Conservation (phyloP, 2,888 invertebrate genomes). For the Zhengitettix transpicula region DNA sequence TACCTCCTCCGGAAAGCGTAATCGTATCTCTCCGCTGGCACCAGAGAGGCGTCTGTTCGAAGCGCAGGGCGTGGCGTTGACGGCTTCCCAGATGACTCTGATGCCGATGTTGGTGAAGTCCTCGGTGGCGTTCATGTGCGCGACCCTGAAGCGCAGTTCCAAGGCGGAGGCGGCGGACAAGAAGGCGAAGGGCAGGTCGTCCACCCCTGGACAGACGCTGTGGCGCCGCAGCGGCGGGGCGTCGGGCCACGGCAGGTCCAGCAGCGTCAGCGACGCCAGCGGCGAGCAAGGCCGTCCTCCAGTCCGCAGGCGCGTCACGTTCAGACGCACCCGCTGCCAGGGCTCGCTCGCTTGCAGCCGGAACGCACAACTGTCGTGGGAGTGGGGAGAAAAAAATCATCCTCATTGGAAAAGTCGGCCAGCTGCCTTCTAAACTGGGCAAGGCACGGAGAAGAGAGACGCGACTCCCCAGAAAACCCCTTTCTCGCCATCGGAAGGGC, state of each 20-base stretch:
- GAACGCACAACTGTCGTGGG: constrained; percentile 52
- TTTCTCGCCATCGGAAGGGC: too few species aligned
- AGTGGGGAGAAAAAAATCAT: too few species aligned
- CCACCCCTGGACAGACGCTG: constrained; percentile 53
- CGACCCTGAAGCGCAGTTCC: constrained; percentile 65
- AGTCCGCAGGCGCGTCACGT: constrained; percentile 54
- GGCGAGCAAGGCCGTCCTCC: constrained; percentile 27
- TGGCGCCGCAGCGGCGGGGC: constrained; percentile 37
- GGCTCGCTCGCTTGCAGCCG: constrained; percentile 65
- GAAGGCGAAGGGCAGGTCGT: constrained; percentile 48
- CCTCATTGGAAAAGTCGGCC: too few species aligned
- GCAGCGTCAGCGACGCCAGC: constrained; percentile 50
- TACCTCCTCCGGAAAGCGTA: constrained; percentile 39
- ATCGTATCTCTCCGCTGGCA: constrained; percentile 57
- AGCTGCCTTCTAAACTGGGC: too few species aligned
- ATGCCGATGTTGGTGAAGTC: constrained; percentile 73
- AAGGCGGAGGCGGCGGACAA: constrained; percentile 59
- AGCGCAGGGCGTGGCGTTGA: constrained; percentile 53
- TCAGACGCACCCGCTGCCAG: constrained; percentile 62
- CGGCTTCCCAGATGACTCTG: constrained; percentile 69
- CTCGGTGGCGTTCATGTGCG: constrained; percentile 69
- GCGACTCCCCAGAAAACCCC: too few species aligned
- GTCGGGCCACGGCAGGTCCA: constrained; percentile 58
- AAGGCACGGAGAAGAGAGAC: too few species aligned
- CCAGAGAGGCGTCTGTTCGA: constrained; percentile 53